A percentile compares a stretch with the other conserved stretches of the same genome.
Evolutionary conservation across 2,888 invertebrate species (phyloP).

Genomic region (Scrobipalpa atriplicella): DNA sequence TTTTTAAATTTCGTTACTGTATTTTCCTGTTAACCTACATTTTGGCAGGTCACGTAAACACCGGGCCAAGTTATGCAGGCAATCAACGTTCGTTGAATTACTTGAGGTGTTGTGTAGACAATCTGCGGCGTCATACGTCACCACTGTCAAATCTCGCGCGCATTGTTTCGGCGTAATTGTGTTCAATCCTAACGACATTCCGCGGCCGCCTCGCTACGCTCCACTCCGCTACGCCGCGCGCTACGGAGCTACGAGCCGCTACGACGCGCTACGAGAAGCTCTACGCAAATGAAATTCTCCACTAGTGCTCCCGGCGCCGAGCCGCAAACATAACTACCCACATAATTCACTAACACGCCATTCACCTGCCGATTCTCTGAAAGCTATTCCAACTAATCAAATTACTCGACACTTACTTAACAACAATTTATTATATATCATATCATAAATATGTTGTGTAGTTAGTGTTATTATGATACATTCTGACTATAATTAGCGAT

Average conservation of each 20-base stretch:
- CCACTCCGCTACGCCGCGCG: background rate
- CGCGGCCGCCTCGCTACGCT: background rate
- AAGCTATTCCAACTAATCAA: conserved; percentile 1
- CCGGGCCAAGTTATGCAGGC: background rate
- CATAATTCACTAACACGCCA: background rate
- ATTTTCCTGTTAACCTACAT: conserved; percentile 6
- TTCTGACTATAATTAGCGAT: background rate
- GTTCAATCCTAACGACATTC: conserved; percentile 31
- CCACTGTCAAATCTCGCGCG: conserved; percentile 21
- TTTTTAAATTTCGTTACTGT: background rate
- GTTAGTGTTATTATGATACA: background rate
- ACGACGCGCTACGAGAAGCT: background rate
- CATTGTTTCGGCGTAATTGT: conserved; percentile 27
- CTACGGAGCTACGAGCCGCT: background rate
- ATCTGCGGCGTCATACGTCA: conserved; percentile 1
- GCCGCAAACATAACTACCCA: background rate
- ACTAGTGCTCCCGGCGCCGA: background rate
- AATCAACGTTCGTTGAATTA: background rate
- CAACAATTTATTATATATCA: background rate
- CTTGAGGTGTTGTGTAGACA: background rate
- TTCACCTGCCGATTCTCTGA: background rate
- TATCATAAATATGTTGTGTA: background rate
- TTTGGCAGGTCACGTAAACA: background rate
- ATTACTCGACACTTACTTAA: background rate
- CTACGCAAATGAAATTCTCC: conserved; percentile 16